phyloP scores from a whole-genome alignment of 2,113 vertebrate species.

The Sceloporus undulatus region DNA sequence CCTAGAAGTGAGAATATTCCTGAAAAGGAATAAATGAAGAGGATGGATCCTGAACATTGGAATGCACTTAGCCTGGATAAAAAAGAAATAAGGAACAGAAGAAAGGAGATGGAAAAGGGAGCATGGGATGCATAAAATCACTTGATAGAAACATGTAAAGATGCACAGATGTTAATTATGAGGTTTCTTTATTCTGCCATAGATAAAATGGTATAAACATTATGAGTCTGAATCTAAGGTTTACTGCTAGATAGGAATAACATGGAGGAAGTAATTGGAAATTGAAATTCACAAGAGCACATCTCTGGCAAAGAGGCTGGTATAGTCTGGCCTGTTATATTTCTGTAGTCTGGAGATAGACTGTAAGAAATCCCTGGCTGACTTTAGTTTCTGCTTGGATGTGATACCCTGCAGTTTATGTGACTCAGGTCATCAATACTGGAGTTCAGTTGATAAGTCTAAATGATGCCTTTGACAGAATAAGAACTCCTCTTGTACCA shows the following conservation, averaged over 20 bases:
- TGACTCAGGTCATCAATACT: conserved; percentile 16
- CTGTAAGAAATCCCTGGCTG: neutral
- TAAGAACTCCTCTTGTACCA: conserved; percentile 32
- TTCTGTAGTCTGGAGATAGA: neutral
- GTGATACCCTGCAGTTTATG: conserved; percentile 12
- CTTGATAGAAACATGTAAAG: conserved; percentile 45
- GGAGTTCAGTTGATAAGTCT: conserved; percentile 40
- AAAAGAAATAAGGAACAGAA: neutral
- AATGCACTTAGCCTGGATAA: neutral
- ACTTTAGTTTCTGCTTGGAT: neutral
- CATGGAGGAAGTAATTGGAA: conserved; percentile 43
- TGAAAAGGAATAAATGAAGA: neutral
- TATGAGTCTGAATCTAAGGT: conserved; percentile 19
- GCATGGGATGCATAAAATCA: neutral
- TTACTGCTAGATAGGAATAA: neutral
- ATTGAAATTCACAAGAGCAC: conserved; percentile 37
- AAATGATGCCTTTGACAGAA: conserved; percentile 43
- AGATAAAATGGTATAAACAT: conserved; percentile 44
- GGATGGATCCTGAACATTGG: no score
- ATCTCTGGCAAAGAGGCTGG: conserved; percentile 40
- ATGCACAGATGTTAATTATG: conserved; percentile 32
- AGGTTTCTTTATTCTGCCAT: conserved; percentile 22
- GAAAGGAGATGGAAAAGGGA: conserved; percentile 8
- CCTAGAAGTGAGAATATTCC: neutral
- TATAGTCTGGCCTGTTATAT: neutral